These are phyloP conservation scores for Diachrysia chrysitis DNA, from an alignment of 2,888 invertebrate genomes.

Conservation along the genomic window DNA sequence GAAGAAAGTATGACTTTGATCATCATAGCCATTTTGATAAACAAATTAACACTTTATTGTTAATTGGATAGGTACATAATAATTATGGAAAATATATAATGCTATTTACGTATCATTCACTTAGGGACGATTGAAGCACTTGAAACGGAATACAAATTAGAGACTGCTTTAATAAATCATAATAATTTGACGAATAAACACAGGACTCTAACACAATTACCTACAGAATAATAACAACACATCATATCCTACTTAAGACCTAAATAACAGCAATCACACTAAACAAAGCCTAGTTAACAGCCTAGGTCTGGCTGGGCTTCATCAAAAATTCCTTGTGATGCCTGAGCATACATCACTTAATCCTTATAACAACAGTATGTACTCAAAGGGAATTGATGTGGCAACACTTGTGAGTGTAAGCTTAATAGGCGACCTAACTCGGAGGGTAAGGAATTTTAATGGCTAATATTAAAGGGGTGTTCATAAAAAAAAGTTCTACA, in stretches of 20 bases:
- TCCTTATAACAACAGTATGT: constrained; percentile 16
- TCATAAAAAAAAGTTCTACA: too few species aligned
- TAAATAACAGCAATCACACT: constrained; percentile 4
- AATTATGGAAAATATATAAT: too few species aligned
- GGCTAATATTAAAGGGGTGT: not conserved
- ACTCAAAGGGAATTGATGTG: constrained; percentile 48
- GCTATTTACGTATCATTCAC: too few species aligned
- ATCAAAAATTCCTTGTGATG: constrained; percentile 49
- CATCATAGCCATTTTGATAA: too few species aligned
- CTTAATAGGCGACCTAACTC: not conserved
- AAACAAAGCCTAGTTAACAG: constrained; percentile 8
- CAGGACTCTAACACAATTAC: not conserved
- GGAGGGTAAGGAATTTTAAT: not conserved
- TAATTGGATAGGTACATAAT: too few species aligned
- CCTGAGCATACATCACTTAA: constrained; percentile 32
- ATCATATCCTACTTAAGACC: constrained; percentile 1
- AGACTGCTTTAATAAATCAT: too few species aligned
- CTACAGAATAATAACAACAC: not conserved
- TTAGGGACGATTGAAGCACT: too few species aligned
- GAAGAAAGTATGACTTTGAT: too few species aligned
- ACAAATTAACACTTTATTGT: too few species aligned
- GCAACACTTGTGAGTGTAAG: constrained; percentile 9
- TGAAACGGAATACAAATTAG: too few species aligned
- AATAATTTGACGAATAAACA: too few species aligned
- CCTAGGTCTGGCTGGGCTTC: not conserved